phyloP scores from a whole-genome alignment of 2,797 vertebrate genomes.

The Gambelia wislizenii region DNA sequence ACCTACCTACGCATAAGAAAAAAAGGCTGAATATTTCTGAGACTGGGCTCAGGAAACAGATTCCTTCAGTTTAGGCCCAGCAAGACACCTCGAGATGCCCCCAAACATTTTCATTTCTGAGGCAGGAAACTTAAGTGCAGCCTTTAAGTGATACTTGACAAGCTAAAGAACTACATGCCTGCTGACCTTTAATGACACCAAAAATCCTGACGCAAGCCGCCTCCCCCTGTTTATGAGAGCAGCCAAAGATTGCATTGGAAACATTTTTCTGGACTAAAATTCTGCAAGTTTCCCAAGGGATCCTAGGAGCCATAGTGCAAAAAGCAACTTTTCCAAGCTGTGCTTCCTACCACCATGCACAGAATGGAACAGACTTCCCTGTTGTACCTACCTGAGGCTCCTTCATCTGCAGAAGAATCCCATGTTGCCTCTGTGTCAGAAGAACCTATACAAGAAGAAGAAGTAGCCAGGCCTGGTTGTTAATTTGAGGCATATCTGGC shows the following conservation, averaged over 20 bases:
- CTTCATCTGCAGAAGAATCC: constrained; percentile 44
- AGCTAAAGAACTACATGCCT: neutral
- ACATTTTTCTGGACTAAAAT: neutral
- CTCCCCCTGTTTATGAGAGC: neutral
- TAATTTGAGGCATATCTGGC: neutral
- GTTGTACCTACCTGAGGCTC: neutral
- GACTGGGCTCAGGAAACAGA: neutral
- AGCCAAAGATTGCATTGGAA: neutral
- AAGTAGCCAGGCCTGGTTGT: neutral
- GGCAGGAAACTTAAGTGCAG: neutral
- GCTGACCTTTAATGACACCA: neutral
- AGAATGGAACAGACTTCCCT: neutral
- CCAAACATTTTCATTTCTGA: neutral
- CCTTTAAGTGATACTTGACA: too few species aligned
- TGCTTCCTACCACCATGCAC: neutral
- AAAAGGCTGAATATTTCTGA: neutral
- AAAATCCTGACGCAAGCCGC: neutral
- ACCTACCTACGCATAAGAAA: too few species aligned
- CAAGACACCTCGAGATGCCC: neutral
- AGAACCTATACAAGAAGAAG: constrained; percentile 6
- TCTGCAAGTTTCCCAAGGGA: neutral
- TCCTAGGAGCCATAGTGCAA: neutral
- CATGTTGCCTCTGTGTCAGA: constrained; percentile 42
- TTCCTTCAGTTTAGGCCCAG: neutral
- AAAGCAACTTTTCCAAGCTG: neutral